Base-by-base conservation (phyloP, 1,140 invertebrate species). In the Dysdera silvatica region DNA sequence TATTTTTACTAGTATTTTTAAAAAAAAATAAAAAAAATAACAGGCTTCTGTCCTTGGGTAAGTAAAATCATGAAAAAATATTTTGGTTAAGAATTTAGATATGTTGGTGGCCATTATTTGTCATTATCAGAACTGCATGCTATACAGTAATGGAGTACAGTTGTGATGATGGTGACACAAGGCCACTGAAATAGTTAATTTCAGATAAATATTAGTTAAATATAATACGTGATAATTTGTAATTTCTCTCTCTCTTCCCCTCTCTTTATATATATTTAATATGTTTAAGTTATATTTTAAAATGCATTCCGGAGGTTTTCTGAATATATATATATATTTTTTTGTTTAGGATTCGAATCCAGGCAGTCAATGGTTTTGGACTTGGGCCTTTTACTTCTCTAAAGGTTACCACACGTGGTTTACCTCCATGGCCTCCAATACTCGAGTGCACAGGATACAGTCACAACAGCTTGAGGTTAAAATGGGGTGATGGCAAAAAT, bases 311-410 rank as follows among this genome's bases (percentile, higher is more conserved):
- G 35, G 8, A 37, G 35, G 35, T 8, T n/a, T n/a, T n/a, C n/a
- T n/a, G n/a, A n/a, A n/a, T n/a, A n/a, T 37, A n/a, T 37, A 37
- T 37, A 10, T 54, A n/a, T 18, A 20, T 12, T 23, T 55, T 3
- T 60, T 51, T 12, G 5, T 41, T 24, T 18, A 66, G 84, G 74
- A 81, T 89, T 51, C 81, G 85, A 60, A 82, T 90, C 28, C 86
- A 88, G 74, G 91, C 89, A 37, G 82, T 89, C 6, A 93, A 90
- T 75, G 81, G 81, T 61, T 83, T 91, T n/a, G 89, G 88, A 7
- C 76, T 81, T n/a, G 89, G 89, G 18, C 79, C 84, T 35, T 89
- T 84, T 74, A 90, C 87, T 60, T 78, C 84, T 24, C 78, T 87
- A 16, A 85, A 84, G 75, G 79, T 85, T 20, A 78, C 79, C 12